Evolutionary conservation across 2,888 invertebrate species (phyloP).

Genomic region (Kuschelorhynchus macadamiae): DNA sequence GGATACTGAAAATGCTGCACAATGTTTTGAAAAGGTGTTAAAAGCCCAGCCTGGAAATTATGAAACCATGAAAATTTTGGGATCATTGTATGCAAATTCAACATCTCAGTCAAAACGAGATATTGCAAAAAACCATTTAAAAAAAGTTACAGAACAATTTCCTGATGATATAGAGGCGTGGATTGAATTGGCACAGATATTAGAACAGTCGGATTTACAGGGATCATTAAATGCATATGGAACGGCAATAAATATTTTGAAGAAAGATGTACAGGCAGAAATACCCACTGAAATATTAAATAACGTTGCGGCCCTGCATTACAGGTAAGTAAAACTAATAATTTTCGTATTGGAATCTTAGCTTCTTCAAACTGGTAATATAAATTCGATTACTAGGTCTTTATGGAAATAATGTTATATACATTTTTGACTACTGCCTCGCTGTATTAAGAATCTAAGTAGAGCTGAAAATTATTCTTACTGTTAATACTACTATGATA

Average conservation of each 20-base stretch:
- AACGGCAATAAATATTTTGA: constrained; percentile 92
- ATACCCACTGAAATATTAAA: constrained; percentile 98
- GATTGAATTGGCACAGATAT: constrained; percentile 98
- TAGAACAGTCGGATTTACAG: constrained; percentile 94
- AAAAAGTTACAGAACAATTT: constrained; percentile 96
- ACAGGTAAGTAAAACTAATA: constrained; percentile 73
- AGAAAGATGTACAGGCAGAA: constrained; percentile 93
- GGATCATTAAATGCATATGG: constrained; percentile 93
- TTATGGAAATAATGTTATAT: too few species aligned
- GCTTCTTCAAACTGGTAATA: too few species aligned
- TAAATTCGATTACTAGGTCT: too few species aligned
- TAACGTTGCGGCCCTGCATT: constrained; percentile 96
- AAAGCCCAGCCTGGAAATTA: constrained; percentile 98
- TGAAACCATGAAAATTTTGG: constrained; percentile 99
- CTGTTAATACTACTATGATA: too few species aligned
- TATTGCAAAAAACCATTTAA: constrained; percentile 92
- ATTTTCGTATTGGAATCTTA: too few species aligned
- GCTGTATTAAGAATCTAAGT: too few species aligned
- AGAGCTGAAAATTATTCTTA: too few species aligned
- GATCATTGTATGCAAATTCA: constrained; percentile 94
- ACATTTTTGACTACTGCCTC: too few species aligned
- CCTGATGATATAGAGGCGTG: constrained; percentile 99
- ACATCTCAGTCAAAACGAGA: constrained; percentile 91
- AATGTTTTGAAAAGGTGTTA: constrained; percentile 98
- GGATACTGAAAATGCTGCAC: constrained; percentile 95